phyloP scores from a whole-genome alignment of 1,140 invertebrate genomes.

The Armadillidium nasatum region DNA sequence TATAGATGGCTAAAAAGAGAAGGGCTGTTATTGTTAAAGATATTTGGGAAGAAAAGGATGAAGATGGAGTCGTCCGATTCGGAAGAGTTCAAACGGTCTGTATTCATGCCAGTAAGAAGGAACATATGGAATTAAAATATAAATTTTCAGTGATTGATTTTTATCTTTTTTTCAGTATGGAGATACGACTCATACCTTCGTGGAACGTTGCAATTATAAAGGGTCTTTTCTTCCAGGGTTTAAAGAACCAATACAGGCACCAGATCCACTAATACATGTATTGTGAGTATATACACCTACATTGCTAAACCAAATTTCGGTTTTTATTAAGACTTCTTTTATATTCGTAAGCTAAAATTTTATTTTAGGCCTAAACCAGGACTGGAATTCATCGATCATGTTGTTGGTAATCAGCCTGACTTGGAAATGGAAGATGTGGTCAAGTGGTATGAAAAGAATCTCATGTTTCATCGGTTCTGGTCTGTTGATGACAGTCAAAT shows the following conservation, averaged over 20 bases:
- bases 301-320: not conserved
- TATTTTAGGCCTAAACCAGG: slow-evolving; percentile 48
- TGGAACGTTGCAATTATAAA: slow-evolving; percentile 79
- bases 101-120: not conserved
- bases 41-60: slow-evolving; percentile 84
- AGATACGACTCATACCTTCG: slow-evolving; percentile 91
- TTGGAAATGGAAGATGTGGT: too few relatives aligned
- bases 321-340: not conserved
- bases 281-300: slow-evolving; percentile 52
- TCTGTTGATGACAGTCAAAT: slow-evolving; percentile 96
- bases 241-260: slow-evolving; percentile 49
- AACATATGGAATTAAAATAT: too few relatives aligned
- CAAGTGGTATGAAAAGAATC: too few relatives aligned
- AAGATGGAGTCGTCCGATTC: slow-evolving; percentile 74
- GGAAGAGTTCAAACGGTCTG: slow-evolving; percentile 80
- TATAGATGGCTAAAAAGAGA: slow-evolving; percentile 67
- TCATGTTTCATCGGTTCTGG: too few relatives aligned
- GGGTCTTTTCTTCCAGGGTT: slow-evolving; percentile 90
- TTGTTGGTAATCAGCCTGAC: slow-evolving; percentile 95
- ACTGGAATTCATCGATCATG: slow-evolving; percentile 91
- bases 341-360: slow-evolving; percentile 52
- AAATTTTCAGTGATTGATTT: too few relatives aligned
- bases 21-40: slow-evolving; percentile 81
- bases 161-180: slow-evolving; percentile 69
- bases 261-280: slow-evolving; percentile 59